Conservation (phyloP, 2,888 invertebrate genomes). For the Pantelozetes paolii region DNA sequence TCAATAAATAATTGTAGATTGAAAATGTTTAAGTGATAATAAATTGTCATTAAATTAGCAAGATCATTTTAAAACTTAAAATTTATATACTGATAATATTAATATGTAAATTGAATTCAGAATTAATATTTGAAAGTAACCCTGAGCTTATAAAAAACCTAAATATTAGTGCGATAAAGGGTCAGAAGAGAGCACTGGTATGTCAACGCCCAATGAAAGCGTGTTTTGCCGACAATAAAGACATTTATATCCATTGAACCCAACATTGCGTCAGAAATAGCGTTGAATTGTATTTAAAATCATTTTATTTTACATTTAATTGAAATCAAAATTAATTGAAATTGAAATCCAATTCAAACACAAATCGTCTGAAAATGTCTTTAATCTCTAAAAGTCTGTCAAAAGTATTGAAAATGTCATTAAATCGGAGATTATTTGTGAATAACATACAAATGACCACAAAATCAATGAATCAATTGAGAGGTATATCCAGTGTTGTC, state of each 20-base stretch:
- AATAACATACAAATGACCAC: not conserved
- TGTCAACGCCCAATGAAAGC: not conserved
- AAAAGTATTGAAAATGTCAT: not conserved
- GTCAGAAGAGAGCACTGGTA: not conserved
- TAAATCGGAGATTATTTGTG: not conserved
- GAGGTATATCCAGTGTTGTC: not conserved
- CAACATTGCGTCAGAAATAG: not conserved
- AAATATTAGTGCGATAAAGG: too few species aligned
- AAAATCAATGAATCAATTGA: conserved; percentile 3
- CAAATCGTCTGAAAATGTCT: not conserved
- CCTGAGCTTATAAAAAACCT: too few species aligned
- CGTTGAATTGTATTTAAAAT: not conserved
- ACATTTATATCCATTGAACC: not conserved
- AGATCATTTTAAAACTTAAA: too few species aligned
- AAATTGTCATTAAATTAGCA: too few species aligned
- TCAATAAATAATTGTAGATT: too few species aligned
- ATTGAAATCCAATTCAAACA: not conserved
- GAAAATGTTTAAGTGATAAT: too few species aligned
- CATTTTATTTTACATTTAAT: not conserved
- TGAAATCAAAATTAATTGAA: not conserved
- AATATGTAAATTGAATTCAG: too few species aligned
- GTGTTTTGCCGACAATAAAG: not conserved
- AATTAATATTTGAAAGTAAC: not conserved
- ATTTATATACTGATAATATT: too few species aligned
- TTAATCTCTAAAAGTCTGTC: not conserved